Conservation (phyloP, 2,888 invertebrate species). For the Papilio elwesi region DNA sequence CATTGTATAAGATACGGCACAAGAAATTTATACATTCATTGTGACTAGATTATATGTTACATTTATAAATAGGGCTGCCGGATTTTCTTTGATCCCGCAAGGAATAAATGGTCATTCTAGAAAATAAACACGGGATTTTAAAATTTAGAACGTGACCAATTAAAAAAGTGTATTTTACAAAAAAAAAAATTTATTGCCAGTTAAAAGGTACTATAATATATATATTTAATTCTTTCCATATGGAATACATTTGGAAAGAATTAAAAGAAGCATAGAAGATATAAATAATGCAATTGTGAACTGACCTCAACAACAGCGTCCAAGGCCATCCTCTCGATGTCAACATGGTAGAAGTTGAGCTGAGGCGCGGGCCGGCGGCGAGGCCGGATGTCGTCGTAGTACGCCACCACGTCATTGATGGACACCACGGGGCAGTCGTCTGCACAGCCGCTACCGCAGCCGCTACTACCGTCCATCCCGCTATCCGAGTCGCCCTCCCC, state of each 20-base stretch:
- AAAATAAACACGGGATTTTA: too few relatives aligned
- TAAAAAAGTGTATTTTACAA: too few relatives aligned
- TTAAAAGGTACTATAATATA: too few relatives aligned
- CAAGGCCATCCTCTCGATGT: constrained; percentile 75
- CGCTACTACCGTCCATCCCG: constrained; percentile 84
- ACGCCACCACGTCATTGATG: constrained; percentile 79
- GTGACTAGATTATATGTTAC: background rate
- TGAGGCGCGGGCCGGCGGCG: constrained; percentile 74
- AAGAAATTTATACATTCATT: too few relatives aligned
- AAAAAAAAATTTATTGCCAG: too few relatives aligned
- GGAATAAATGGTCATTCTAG: too few relatives aligned
- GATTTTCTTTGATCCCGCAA: too few relatives aligned
- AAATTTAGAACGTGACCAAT: too few relatives aligned
- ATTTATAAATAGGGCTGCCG: too few relatives aligned
- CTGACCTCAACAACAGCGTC: constrained; percentile 74
- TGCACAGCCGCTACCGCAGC: constrained; percentile 83
- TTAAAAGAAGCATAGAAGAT: too few relatives aligned
- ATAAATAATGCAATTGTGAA: constrained; percentile 23
- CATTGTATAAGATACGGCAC: background rate
- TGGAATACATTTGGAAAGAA: too few relatives aligned
- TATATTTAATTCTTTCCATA: too few relatives aligned
- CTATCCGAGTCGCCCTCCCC: constrained; percentile 80
- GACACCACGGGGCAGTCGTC: constrained; percentile 84
- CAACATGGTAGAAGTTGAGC: constrained; percentile 76
- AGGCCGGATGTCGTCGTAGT: constrained; percentile 77